Evolutionary conservation across 37 sponge, comb jelly and placozoan species (phyloP), one percentile per base, ranked within the genome.

Genomic region (Aplysina aerophoba): DNA sequence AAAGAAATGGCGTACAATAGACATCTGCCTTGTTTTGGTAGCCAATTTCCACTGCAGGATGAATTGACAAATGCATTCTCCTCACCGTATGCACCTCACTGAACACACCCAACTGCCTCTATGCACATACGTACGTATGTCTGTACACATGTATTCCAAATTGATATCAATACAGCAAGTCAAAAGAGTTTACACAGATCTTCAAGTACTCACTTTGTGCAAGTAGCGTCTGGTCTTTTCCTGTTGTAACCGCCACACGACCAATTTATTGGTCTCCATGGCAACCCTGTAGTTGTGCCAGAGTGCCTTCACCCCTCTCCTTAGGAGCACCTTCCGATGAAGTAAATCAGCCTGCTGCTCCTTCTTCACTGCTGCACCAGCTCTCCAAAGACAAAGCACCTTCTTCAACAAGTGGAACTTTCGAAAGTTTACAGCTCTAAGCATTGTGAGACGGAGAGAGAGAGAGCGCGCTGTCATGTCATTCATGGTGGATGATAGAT

Each of bases 201-300:
- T 19, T 14, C 20, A 75, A 19, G 12, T 15, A 75, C 78, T 25
- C 25, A 75, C 78, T 25, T 75, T 75, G 19, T 41, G 1, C 31
- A 5, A 36, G n/a, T 50, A 75, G 4, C 37, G 41, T 44, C 38
- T 36, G 22, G 54, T 22, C 11, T 75, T 75, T 15, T 16, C 14
- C 22, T 24, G 21, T 24, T 17, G 37, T 24, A 39, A 44, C 1
- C 22, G 37, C 78, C 78, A 75, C 15, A 75, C 54, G 37, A 54
- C 78, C 78, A 75, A 41, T 50, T 75, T 75, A 22, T 40, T 25
- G 17, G 37, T 75, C 78, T 75, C 78, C 53, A 36, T 36, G 54
- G 53, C 53, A 75, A 75, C 53, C 21, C 50, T 24, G 25, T 21
- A 39, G 78, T 75, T 31, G 20, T n/a, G 24, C 22, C 37, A 30